Conservation (phyloP, 2,113 vertebrate genomes). For the Himantopus leucocephalus region DNA sequence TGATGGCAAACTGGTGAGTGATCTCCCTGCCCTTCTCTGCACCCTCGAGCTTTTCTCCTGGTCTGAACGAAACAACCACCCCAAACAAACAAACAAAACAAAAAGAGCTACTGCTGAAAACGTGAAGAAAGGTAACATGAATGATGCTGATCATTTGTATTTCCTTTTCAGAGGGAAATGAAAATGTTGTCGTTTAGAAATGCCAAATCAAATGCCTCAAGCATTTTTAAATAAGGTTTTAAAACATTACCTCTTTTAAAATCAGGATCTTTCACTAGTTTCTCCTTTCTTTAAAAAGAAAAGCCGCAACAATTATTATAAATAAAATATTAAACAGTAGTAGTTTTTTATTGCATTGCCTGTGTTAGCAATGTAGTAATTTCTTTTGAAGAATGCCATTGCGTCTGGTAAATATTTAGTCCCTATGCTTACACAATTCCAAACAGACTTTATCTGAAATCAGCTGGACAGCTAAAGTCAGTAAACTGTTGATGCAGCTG, state of each 20-base stretch:
- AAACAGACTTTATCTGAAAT: constrained; percentile 9
- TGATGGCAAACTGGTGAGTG: background rate
- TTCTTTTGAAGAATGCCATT: background rate
- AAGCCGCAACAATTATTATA: background rate
- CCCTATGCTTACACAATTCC: background rate
- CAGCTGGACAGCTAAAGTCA: background rate
- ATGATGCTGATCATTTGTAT: background rate
- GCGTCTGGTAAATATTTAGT: constrained; percentile 2
- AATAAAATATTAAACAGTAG: background rate
- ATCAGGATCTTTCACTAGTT: background rate
- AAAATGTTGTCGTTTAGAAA: background rate
- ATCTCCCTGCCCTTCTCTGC: background rate
- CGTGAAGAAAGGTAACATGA: background rate
- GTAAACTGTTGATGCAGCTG: background rate
- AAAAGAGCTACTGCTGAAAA: background rate
- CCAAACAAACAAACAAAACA: background rate
- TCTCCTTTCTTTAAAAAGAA: background rate
- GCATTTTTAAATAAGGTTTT: background rate
- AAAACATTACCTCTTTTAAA: background rate
- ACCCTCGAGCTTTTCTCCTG: rapidly evolving
- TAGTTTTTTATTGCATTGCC: background rate
- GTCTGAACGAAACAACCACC: background rate
- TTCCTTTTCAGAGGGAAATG: background rate
- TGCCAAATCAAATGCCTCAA: background rate
- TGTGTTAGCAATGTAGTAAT: background rate